Evolutionary conservation across 1,140 invertebrate genomes (phyloP).

Genomic region (Oreohelix idahoensis): DNA sequence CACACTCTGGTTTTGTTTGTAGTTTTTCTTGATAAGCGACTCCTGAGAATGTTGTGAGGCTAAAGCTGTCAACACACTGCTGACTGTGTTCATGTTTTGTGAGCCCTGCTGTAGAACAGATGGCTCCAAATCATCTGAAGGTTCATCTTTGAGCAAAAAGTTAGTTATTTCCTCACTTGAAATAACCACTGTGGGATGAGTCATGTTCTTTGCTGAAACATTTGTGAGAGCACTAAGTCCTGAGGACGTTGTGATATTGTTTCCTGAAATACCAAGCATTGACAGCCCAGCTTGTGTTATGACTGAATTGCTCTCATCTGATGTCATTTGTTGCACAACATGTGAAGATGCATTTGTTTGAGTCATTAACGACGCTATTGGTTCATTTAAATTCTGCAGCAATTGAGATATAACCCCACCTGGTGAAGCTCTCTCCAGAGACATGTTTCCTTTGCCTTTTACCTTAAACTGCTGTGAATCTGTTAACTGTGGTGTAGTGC

Average conservation of each 20-base stretch:
- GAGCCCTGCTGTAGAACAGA: neutral
- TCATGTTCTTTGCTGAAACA: neutral
- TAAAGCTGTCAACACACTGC: slow-evolving; percentile 57
- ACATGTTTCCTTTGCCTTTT: slow-evolving; percentile 42
- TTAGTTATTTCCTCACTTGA: slow-evolving; percentile 37
- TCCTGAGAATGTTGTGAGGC: slow-evolving; percentile 56
- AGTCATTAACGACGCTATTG: slow-evolving; percentile 45
- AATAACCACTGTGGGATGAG: slow-evolving; percentile 8
- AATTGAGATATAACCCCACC: slow-evolving; percentile 51
- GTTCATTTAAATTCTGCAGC: slow-evolving; percentile 57
- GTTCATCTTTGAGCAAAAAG: slow-evolving; percentile 44
- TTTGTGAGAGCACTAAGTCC: neutral
- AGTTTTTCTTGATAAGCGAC: slow-evolving; percentile 31
- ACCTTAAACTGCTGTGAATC: slow-evolving; percentile 23
- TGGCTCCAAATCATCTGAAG: slow-evolving; percentile 14
- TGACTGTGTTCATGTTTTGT: slow-evolving; percentile 39
- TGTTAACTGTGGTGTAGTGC: slow-evolving; percentile 19
- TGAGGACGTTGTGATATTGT: neutral
- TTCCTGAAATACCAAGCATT: slow-evolving; percentile 30
- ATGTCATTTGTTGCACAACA: neutral
- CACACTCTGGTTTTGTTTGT: no score
- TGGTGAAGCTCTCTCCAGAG: neutral
- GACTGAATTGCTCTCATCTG: slow-evolving; percentile 16
- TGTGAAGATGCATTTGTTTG: neutral
- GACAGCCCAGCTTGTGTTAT: slow-evolving; percentile 15